Base-by-base conservation (phyloP, 2,888 invertebrate species). In the Xiphydria camelus region DNA sequence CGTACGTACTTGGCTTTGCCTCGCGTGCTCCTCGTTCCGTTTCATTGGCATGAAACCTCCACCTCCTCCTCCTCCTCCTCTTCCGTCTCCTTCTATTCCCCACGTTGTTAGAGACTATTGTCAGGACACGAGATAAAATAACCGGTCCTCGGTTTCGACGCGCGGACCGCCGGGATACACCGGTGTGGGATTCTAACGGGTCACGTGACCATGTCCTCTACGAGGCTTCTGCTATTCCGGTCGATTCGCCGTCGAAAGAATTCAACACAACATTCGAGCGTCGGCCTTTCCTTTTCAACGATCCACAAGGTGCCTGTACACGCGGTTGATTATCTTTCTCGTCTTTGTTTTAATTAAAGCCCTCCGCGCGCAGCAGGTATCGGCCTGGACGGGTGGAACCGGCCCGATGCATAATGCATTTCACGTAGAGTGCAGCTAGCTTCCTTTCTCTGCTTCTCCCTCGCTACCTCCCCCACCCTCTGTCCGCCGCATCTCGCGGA, bases 351-450 rank as follows among this genome's bases (percentile, higher is more conserved):
- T 64, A 61, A 64, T 64, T 61, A 63, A 62, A 57, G 45, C 51
- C 54, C 50, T 51, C 47, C 47, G 40, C 38, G 47, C 48, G n/a
- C 38, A 45, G 35, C 45, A 34, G 35, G 34, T 32, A 34, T 42
- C 26, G 20, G 31, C 51, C 47, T 40, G 51, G 46, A 57, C 54
- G 55, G 41, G 59, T 59, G 57, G 54, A 59, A 57, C 51, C 57
- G 53, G 57, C 57, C 57, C 58, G 59, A 68, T 69, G 64, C 67
- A 69, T 68, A 65, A 67, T 66, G 60, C 66, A 68, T 68, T 64
- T 62, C 57, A 55, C 61, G 59, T 59, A 53, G 55, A 57, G 51
- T 48, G 37, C 41, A 21, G 19, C 39, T 40, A 18, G 29, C 37
- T 32, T 40, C 20, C 35, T 37, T 43, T 38, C 33, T 34, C 34